Conservation (phyloP, 2,113 vertebrate species). For the Myrmecophaga tridactyla region DNA sequence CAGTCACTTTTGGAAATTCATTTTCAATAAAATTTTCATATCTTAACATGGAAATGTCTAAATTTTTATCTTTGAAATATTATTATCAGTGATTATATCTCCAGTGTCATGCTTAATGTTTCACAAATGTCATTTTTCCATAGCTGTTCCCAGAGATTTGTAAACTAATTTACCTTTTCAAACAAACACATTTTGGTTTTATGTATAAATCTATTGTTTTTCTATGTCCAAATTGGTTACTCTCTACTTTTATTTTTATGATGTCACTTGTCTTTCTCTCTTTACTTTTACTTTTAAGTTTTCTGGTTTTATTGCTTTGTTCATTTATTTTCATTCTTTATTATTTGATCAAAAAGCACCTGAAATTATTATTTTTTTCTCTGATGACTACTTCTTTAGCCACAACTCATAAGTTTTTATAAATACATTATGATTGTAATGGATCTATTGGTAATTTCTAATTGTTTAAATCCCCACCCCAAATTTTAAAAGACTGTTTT, state of each 20-base stretch:
- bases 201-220: slow-evolving; percentile 1
- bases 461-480: not conserved
- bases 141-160: not conserved
- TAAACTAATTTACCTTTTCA: not conserved
- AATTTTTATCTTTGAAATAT: not conserved
- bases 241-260: not conserved
- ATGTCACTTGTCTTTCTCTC: not conserved
- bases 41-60: not conserved
- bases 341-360: not conserved
- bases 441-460: not conserved
- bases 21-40: not conserved
- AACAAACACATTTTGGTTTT: not conserved
- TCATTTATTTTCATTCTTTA: not conserved
- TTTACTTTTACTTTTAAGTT: not conserved
- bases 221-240: not conserved
- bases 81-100: not conserved
- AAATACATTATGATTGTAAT: not conserved
- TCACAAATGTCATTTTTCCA: not conserved
- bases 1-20: not conserved
- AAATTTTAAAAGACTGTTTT: not conserved
- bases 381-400: not conserved
- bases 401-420: not conserved
- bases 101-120: not conserved
- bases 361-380: not conserved
- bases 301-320: not conserved